These are phyloP conservation scores for Chouioia cunea DNA, from an alignment of 2,888 invertebrate species.

Conservation along the genomic window DNA sequence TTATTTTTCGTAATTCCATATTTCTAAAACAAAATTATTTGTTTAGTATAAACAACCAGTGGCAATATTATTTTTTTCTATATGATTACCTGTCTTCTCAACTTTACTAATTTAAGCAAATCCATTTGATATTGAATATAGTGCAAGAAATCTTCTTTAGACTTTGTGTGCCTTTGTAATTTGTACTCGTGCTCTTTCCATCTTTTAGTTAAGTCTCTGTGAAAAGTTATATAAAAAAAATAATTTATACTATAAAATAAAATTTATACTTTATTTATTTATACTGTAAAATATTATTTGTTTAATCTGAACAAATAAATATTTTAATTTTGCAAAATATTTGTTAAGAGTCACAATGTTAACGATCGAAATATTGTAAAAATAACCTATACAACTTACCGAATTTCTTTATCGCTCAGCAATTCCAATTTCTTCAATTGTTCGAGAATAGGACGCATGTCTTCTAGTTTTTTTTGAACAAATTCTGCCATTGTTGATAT, in stretches of 20 bases:
- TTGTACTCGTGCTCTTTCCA: constrained; percentile 81
- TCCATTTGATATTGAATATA: constrained; percentile 81
- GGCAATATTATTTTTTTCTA: constrained; percentile 6
- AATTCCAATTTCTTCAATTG: constrained; percentile 81
- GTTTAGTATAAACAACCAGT: background rate
- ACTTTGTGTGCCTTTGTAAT: constrained; percentile 77
- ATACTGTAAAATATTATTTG: background rate
- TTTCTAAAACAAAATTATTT: constrained; percentile 60
- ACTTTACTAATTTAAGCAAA: constrained; percentile 75
- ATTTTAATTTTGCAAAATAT: background rate
- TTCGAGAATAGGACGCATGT: constrained; percentile 84
- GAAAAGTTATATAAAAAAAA: constrained; percentile 51
- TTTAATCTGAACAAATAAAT: constrained; percentile 4
- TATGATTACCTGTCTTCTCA: constrained; percentile 71
- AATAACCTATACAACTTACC: constrained; percentile 68
- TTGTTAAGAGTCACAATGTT: background rate
- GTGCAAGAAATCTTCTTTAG: constrained; percentile 78
- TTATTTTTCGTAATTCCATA: constrained; percentile 74
- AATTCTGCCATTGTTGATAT: constrained; percentile 79
- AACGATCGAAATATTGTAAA: background rate
- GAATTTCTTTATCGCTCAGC: constrained; percentile 79
- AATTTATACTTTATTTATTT: background rate
- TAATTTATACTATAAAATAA: background rate
- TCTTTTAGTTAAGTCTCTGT: constrained; percentile 77
- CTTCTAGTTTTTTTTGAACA: constrained; percentile 83